phyloP scores from a whole-genome alignment of 35 echinoderm and acorn worm genomes.

The Heliocidaris erythrogramma region DNA sequence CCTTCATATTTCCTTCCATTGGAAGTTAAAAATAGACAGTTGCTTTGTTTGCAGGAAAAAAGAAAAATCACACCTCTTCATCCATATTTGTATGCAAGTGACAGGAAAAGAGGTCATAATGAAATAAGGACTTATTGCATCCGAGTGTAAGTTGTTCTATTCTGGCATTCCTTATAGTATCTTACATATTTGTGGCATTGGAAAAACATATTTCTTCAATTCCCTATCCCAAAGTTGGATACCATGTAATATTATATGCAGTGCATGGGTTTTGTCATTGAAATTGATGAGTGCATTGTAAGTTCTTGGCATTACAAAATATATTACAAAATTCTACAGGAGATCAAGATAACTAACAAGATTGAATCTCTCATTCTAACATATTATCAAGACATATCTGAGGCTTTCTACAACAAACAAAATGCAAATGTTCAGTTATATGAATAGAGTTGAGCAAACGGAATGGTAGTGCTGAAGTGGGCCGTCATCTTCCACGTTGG shows the following conservation, averaged over 20 bases:
- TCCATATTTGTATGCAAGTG: not conserved
- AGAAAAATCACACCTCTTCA: not conserved
- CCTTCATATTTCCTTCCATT: not conserved
- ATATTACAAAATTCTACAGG: not conserved
- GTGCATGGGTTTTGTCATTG: not conserved
- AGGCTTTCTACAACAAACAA: not conserved
- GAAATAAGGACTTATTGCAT: not conserved
- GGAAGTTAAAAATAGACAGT: not conserved
- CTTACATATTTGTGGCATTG: not conserved
- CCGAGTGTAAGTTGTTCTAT: not conserved
- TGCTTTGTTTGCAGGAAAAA: not conserved
- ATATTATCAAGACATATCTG: not conserved
- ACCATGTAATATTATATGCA: not conserved
- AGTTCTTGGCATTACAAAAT: not conserved
- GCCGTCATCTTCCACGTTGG: not conserved
- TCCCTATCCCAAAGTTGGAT: not conserved
- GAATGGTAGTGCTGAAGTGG: not conserved
- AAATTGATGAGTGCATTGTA: not conserved
- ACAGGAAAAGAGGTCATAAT: not conserved
- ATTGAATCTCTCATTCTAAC: not conserved
- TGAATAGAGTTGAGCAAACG: not conserved
- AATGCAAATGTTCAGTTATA: not conserved
- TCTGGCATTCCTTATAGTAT: not conserved
- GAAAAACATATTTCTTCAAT: no score
- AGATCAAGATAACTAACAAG: not conserved